phyloP scores from a whole-genome alignment of 1,140 invertebrate species.

The Musca vetustissima region DNA sequence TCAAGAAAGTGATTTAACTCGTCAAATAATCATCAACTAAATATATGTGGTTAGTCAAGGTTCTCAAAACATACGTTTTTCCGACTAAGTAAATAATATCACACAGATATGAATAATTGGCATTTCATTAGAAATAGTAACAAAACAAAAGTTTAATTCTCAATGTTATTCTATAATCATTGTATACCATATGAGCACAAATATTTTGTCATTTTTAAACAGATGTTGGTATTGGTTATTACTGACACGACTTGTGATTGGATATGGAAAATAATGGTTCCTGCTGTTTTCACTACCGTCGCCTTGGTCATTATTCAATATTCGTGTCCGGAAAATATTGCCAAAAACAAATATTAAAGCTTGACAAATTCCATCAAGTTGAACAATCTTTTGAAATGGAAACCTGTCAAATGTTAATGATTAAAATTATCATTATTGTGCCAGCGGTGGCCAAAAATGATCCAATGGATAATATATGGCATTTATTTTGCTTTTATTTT shows the following conservation, averaged over 20 bases:
- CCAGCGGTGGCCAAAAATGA: too few relatives aligned
- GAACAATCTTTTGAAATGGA: slow-evolving; percentile 18
- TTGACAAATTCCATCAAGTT: slow-evolving; percentile 23
- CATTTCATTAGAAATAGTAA: slow-evolving; percentile 7
- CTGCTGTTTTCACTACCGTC: not conserved
- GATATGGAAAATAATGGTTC: not conserved
- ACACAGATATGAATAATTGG: not conserved
- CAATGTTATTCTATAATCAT: too few relatives aligned
- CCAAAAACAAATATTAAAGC: slow-evolving; percentile 19
- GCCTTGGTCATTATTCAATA: not conserved
- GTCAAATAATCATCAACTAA: too few relatives aligned
- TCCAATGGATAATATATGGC: too few relatives aligned
- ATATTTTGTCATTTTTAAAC: too few relatives aligned
- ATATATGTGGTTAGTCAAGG: not conserved
- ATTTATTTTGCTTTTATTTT: too few relatives aligned
- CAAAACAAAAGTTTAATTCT: not conserved
- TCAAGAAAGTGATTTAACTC: too few relatives aligned
- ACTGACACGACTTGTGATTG: not conserved
- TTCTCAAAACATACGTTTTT: not conserved
- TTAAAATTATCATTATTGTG: not conserved
- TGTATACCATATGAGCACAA: too few relatives aligned
- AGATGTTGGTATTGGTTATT: too few relatives aligned
- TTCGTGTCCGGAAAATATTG: slow-evolving; percentile 12
- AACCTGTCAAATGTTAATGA: slow-evolving; percentile 22
- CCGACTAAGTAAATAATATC: not conserved